phyloP scores from a whole-genome alignment of 2,113 vertebrate species.

The Guaruba guarouba region DNA sequence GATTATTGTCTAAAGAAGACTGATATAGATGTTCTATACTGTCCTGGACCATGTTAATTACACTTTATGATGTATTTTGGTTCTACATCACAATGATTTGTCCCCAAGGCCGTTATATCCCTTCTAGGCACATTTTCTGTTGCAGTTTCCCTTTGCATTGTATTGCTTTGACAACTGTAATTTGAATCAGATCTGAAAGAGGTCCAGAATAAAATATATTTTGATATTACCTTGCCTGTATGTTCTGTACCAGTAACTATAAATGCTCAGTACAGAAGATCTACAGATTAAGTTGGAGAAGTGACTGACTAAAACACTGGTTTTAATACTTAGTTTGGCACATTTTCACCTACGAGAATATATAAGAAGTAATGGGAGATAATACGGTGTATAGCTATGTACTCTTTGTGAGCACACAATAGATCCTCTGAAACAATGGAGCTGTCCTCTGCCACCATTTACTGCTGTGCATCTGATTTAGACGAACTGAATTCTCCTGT shows the following conservation, averaged over 20 bases:
- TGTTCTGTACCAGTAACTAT: conserved; percentile 67
- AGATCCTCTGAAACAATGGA: not conserved
- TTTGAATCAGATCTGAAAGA: conserved; percentile 96
- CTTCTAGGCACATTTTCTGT: conserved; percentile 84
- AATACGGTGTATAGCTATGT: not conserved
- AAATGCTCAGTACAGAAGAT: conserved; percentile 17
- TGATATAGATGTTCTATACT: conserved; percentile 86
- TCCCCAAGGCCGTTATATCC: conserved; percentile 76
- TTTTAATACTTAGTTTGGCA: conserved; percentile 47
- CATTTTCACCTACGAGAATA: not conserved
- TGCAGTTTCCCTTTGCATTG: conserved; percentile 90
- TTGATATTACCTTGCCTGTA: conserved; percentile 92
- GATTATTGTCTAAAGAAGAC: conserved; percentile 88
- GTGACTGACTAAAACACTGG: not conserved
- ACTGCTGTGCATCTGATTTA: fast-evolving
- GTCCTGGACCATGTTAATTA: conserved; percentile 90
- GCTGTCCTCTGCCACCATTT: fast-evolving
- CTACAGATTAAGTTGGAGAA: not conserved
- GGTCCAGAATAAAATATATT: conserved; percentile 99
- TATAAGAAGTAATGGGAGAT: not conserved
- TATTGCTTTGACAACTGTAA: conserved; percentile 97
- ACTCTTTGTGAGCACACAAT: not conserved
- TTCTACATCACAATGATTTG: conserved; percentile 85
- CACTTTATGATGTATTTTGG: conserved; percentile 84
- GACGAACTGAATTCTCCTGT: fast-evolving